These are phyloP conservation scores for Rhimphoctona megacephalus DNA, from an alignment of 2,888 invertebrate species.

Conservation along the genomic window DNA sequence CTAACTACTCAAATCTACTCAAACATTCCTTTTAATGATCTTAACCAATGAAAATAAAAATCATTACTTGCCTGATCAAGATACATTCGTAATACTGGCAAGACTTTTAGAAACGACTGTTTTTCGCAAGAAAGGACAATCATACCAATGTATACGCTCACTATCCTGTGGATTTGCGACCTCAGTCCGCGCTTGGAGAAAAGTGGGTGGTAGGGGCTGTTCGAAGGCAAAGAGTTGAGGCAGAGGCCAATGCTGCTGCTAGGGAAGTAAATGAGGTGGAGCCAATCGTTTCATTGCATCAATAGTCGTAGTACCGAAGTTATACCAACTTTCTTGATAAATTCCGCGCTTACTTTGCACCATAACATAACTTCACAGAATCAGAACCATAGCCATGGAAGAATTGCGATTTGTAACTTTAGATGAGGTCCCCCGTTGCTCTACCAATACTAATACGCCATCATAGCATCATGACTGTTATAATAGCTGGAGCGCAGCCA, in stretches of 20 bases:
- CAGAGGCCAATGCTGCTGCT: conserved; percentile 62
- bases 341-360: conserved; percentile 84
- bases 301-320: conserved; percentile 83
- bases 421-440: conserved; percentile 81
- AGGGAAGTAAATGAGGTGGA: conserved; percentile 83
- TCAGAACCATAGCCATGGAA: conserved; percentile 84
- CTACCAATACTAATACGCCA: conserved; percentile 58
- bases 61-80: conserved; percentile 32
- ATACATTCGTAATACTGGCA: conserved; percentile 35
- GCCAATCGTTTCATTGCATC: conserved; percentile 85
- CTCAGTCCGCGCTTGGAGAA: conserved; percentile 48
- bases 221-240: conserved; percentile 64
- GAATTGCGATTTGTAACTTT: conserved; percentile 85
- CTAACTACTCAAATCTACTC: conserved; percentile 13
- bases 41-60: conserved; percentile 31
- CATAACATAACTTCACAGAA: conserved; percentile 85
- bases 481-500: conserved; percentile 37
- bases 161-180: conserved; percentile 54
- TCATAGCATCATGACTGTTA: conserved; percentile 38
- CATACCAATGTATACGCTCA: conserved; percentile 54
- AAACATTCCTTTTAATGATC: conserved; percentile 40
- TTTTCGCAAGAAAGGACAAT: conserved; percentile 63
- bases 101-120: conserved; percentile 58
- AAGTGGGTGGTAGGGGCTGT: conserved; percentile 47
- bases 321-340: conserved; percentile 85